Evolutionary conservation across 2,113 vertebrate genomes (phyloP).

Genomic region (Triplophysa dalaica): DNA sequence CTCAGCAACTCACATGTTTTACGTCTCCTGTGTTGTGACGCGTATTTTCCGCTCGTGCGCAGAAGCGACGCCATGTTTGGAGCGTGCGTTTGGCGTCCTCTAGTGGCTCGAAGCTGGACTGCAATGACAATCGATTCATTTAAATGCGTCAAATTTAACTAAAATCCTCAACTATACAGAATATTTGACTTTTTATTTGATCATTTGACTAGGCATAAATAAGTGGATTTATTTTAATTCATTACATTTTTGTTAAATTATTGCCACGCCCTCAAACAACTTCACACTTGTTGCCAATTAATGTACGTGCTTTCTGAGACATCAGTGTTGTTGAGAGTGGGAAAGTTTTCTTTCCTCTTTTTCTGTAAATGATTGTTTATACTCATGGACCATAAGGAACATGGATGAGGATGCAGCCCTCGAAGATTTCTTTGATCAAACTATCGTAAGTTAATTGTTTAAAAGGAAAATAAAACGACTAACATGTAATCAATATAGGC

Average conservation of each 20-base stretch:
- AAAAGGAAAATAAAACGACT: not conserved
- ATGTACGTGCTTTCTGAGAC: not conserved
- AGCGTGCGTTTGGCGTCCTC: slow-evolving; percentile 44
- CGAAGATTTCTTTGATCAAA: slow-evolving; percentile 80
- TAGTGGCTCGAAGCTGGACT: slow-evolving; percentile 50
- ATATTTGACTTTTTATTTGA: not conserved
- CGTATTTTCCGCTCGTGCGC: slow-evolving; percentile 52
- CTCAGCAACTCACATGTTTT: not conserved
- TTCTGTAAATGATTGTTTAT: not conserved
- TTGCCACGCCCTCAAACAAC: not conserved
- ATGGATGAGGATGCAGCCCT: slow-evolving; percentile 75
- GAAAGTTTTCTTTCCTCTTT: not conserved
- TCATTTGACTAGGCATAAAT: not conserved
- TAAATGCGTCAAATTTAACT: not conserved
- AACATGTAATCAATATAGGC: no score
- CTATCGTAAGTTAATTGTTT: slow-evolving; percentile 64
- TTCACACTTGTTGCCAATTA: slow-evolving; percentile 50
- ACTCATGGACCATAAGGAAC: slow-evolving; percentile 10
- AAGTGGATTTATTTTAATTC: not conserved
- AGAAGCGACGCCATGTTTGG: not conserved
- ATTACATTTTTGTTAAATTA: not conserved
- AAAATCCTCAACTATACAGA: not conserved
- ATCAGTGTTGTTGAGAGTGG: not conserved
- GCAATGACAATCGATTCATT: not conserved
- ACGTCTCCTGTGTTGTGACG: slow-evolving; percentile 44